Percentiles rank a stretch among this genome's conserved stretches.
These are phyloP conservation scores for Tenodera sinensis DNA, from an alignment of 2,888 invertebrate genomes.

Conservation along the genomic window DNA sequence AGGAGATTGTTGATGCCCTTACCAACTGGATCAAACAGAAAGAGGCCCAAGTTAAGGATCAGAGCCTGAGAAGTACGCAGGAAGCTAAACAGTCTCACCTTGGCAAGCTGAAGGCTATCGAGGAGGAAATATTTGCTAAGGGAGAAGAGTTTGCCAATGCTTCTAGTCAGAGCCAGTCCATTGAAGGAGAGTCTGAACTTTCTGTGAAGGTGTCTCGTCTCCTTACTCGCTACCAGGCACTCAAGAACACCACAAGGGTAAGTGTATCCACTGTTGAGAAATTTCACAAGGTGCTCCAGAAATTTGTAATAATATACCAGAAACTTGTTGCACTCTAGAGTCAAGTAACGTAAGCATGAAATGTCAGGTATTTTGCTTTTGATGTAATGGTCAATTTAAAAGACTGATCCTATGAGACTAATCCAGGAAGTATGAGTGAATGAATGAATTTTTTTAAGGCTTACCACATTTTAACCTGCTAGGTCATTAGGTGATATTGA, in stretches of 20 bases:
- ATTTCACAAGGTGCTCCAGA: too few relatives aligned
- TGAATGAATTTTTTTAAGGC: too few relatives aligned
- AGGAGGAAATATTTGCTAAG: conserved; percentile 66
- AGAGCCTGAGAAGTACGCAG: conserved; percentile 79
- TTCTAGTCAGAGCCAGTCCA: conserved; percentile 64
- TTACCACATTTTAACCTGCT: too few relatives aligned
- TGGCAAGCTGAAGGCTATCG: conserved; percentile 68
- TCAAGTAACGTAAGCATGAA: too few relatives aligned
- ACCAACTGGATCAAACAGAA: conserved; percentile 82
- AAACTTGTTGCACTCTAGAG: too few relatives aligned
- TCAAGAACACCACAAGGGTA: conserved; percentile 71
- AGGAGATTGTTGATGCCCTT: conserved; percentile 69
- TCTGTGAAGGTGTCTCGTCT: conserved; percentile 71
- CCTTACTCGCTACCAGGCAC: conserved; percentile 74
- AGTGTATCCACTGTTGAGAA: not conserved
- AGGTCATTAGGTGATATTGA: too few relatives aligned
- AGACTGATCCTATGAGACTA: too few relatives aligned
- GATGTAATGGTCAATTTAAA: too few relatives aligned
- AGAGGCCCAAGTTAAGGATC: conserved; percentile 82
- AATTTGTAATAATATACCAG: too few relatives aligned
- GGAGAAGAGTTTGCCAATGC: conserved; percentile 64
- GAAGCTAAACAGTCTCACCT: conserved; percentile 78
- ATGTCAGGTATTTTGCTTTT: too few relatives aligned
- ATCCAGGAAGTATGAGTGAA: too few relatives aligned
- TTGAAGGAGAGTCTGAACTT: conserved; percentile 73